These are phyloP conservation scores for Riparia riparia DNA, from an alignment of 2,113 vertebrate genomes.

Conservation along the genomic window DNA sequence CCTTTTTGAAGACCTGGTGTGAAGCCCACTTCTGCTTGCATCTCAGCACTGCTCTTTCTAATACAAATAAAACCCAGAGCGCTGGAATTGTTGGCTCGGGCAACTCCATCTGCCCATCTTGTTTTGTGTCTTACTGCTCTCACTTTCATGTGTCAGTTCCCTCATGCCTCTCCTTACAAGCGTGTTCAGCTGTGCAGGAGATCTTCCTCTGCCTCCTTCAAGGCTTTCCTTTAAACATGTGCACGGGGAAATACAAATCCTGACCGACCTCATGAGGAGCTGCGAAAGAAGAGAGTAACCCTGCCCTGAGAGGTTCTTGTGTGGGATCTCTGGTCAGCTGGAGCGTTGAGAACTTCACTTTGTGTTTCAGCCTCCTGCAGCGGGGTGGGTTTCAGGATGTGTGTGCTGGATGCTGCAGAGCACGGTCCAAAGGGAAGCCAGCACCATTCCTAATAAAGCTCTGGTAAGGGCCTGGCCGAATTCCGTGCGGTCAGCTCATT, in stretches of 20 bases:
- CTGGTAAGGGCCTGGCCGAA: background rate
- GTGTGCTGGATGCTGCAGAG: background rate
- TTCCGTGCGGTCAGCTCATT: background rate
- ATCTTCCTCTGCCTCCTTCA: background rate
- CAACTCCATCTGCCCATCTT: constrained; percentile 3
- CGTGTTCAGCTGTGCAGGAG: background rate
- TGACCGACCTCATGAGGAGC: background rate
- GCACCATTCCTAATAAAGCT: background rate
- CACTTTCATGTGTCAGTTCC: background rate
- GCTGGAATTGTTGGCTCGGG: background rate
- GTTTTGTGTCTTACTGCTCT: background rate
- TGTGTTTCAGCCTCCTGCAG: background rate
- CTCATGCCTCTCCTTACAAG: background rate
- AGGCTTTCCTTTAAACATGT: background rate
- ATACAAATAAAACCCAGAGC: background rate
- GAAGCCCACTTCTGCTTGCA: background rate
- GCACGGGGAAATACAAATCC: background rate
- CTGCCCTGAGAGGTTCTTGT: background rate
- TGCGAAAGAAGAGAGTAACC: background rate
- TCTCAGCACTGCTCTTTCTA: background rate
- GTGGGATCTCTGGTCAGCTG: background rate
- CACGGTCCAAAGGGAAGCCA: background rate
- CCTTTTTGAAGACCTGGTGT: background rate
- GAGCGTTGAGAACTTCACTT: background rate
- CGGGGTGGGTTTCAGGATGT: background rate